phyloP scores from a whole-genome alignment of 2,888 invertebrate genomes.

The Drosophila ustulata region DNA sequence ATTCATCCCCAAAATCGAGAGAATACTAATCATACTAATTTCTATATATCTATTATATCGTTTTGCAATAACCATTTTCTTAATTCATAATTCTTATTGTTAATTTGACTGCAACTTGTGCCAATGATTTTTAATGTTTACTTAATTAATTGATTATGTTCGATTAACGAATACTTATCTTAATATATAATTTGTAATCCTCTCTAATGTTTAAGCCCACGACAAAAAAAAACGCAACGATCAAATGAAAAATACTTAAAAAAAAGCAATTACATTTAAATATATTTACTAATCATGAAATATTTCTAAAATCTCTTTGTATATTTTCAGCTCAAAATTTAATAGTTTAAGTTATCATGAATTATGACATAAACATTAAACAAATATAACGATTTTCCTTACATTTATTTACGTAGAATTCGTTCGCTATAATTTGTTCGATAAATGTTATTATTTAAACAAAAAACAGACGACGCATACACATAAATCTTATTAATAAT shows the following conservation, averaged over 20 bases:
- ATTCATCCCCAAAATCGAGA: slow-evolving; percentile 13
- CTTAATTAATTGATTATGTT: slow-evolving; percentile 52
- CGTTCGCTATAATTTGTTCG: slow-evolving; percentile 46
- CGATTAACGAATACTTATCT: slow-evolving; percentile 57
- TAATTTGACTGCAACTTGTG: slow-evolving; percentile 84
- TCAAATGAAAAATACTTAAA: slow-evolving; percentile 29
- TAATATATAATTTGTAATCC: slow-evolving; percentile 35
- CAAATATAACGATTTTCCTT: slow-evolving; percentile 38
- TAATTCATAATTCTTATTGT: slow-evolving; percentile 48
- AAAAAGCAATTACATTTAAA: slow-evolving; percentile 28
- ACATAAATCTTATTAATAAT: slow-evolving; percentile 57
- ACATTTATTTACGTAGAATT: slow-evolving; percentile 41
- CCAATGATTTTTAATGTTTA: slow-evolving; percentile 79
- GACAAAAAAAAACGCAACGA: slow-evolving; percentile 35
- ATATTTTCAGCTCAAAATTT: slow-evolving; percentile 83
- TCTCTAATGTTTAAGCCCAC: slow-evolving; percentile 41
- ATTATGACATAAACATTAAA: slow-evolving; percentile 5
- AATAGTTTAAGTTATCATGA: slow-evolving; percentile 61
- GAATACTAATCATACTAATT: slow-evolving; percentile 24
- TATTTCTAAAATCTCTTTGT: slow-evolving; percentile 71
- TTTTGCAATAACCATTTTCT: slow-evolving; percentile 49
- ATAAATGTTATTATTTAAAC: slow-evolving; percentile 51
- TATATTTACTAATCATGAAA: slow-evolving; percentile 62
- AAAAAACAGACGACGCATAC: slow-evolving; percentile 37
- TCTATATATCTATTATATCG: slow-evolving; percentile 31